Base-by-base conservation (phyloP, 2,888 invertebrate species). In the Agelastica alni region DNA sequence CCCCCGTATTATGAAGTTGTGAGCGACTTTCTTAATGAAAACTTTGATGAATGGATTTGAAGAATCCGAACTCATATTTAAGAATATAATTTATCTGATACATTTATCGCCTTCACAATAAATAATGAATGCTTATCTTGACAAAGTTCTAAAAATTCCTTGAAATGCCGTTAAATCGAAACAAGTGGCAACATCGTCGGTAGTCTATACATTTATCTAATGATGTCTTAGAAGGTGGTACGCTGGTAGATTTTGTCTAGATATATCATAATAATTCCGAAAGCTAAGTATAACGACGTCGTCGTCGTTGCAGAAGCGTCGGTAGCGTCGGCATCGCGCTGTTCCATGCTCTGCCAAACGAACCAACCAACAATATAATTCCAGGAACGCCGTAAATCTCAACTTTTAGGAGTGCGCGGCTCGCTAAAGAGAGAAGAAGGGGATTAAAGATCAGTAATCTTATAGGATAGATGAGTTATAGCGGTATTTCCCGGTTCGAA, bases 381-480 rank as follows among this genome's bases (percentile, higher is more conserved):
- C 84, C 83, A 79, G 75, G 76, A 80, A 76, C 75, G 78, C 76
- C 83, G 82, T 85, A 85, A 85, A 85, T 85, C 85, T 85, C 83
- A 85, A 85, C 83, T 84, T 85, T 84, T 83, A 83, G 83, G 75
- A 76, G 76, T 70, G 70, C 71, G 70, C 72, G 70, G 70, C 70
- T 70, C 72, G 73, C 73, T 75, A 74, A 75, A 75, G 74, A 75
- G 74, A 81, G 82, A 81, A 80, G 77, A 81, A 83, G 83, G 83
- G 85, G 85, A 85, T 85, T 85, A 85, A 84, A 85, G 85, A 85
- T 85, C 84, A 85, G 84, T 85, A 84, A 85, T 85, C 85, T 85
- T 82, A 82, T 82, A 81, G 79, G 77, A 78, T 80, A 79, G 83
- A 85, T 85, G 85, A 85, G 80, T 85, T 85, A 85, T 85, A 82